A percentile compares a stretch with the other conserved stretches of the same genome.
Conservation (phyloP, 1,140 invertebrate species). For the Pseudachorutes palmiensis region DNA sequence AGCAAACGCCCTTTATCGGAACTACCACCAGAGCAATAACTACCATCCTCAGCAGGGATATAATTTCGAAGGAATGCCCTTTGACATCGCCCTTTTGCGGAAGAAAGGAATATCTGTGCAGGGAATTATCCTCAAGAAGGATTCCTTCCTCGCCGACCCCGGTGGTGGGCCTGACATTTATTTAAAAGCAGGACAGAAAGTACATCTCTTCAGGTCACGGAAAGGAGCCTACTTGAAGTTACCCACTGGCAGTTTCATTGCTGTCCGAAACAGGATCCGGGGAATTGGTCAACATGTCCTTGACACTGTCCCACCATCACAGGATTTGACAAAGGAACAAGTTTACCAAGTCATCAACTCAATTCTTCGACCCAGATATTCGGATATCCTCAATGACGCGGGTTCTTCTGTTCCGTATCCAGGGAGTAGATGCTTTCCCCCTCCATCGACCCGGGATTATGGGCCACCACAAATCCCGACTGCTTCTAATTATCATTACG, state of each 20-base stretch:
- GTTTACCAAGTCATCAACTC: constrained; percentile 24
- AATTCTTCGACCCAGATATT: constrained; percentile 15
- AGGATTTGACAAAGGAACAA: constrained; percentile 30
- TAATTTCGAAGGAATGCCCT: too few species aligned
- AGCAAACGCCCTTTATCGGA: too few species aligned
- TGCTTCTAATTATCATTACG: constrained; percentile 15
- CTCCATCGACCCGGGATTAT: too few species aligned
- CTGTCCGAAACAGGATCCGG: constrained; percentile 11
- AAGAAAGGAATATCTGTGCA: constrained; percentile 25
- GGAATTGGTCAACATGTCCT: not conserved
- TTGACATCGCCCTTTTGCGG: too few species aligned
- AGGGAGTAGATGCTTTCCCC: too few species aligned
- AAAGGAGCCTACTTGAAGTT: constrained; percentile 26
- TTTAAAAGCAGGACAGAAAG: constrained; percentile 27
- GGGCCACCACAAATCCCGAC: constrained; percentile 16
- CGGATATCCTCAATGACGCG: not conserved
- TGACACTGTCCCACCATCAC: constrained; percentile 14
- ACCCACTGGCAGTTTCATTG: constrained; percentile 22
- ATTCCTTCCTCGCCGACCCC: constrained; percentile 30
- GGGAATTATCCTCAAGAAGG: constrained; percentile 26
- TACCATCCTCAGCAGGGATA: too few species aligned
- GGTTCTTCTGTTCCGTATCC: too few species aligned
- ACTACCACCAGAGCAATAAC: too few species aligned
- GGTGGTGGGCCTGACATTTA: constrained; percentile 29
- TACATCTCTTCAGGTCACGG: constrained; percentile 25